These are phyloP conservation scores for Hystrix brachyura DNA, from an alignment of 2,113 vertebrate genomes.

Conservation along the genomic window DNA sequence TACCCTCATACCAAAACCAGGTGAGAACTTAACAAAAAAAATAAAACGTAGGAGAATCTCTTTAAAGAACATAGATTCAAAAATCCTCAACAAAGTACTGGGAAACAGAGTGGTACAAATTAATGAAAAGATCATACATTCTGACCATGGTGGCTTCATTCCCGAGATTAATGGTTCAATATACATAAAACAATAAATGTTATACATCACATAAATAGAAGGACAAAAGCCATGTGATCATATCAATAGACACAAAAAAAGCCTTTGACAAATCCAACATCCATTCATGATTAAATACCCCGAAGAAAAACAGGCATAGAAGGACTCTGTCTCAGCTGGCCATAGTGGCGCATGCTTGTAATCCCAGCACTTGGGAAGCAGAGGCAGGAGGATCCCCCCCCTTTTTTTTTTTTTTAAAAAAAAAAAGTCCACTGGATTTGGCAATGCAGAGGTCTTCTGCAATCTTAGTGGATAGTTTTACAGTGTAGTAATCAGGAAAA, in stretches of 20 bases:
- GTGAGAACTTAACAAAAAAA: neutral
- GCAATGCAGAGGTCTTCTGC: neutral
- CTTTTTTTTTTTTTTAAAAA: too few species aligned
- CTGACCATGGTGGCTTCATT: neutral
- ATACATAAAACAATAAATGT: neutral
- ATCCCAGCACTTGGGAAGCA: too few species aligned
- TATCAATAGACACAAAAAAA: neutral
- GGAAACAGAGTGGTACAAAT: neutral
- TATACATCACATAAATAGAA: neutral
- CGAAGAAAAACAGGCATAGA: neutral
- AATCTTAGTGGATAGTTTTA: neutral
- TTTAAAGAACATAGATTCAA: neutral
- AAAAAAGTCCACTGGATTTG: neutral
- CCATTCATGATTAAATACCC: neutral
- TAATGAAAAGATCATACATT: neutral
- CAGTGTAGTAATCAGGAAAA: constrained; percentile 17
- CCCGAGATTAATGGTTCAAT: neutral
- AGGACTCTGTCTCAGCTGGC: neutral
- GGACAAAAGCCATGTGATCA: neutral
- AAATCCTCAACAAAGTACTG: neutral
- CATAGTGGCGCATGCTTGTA: too few species aligned
- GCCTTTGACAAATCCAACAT: neutral
- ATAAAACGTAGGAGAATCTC: neutral
- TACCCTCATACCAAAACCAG: neutral
- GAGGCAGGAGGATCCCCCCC: too few species aligned